Evolutionary conservation across 1,140 invertebrate species (phyloP).

Genomic region (Drosophila quadrilineata): DNA sequence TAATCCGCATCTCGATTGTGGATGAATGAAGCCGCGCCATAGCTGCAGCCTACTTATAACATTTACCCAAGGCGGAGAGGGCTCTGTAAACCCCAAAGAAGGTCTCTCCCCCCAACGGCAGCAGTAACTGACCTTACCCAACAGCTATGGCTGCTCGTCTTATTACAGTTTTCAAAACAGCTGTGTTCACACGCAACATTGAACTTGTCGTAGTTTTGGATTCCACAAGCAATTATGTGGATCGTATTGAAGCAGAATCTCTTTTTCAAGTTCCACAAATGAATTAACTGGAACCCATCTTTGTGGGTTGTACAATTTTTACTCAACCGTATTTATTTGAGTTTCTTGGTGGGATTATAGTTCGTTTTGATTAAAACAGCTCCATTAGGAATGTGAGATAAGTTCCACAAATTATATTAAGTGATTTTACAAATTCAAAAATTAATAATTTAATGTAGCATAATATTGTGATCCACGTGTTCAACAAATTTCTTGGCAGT

Average conservation of each 20-base stretch:
- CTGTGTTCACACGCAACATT: slow-evolving; percentile 63
- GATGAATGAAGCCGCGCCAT: background rate
- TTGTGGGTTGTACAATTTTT: too few relatives aligned
- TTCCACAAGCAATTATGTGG: slow-evolving; percentile 8
- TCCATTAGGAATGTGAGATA: too few relatives aligned
- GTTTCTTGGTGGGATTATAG: too few relatives aligned
- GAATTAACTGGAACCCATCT: too few relatives aligned
- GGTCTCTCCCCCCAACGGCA: background rate
- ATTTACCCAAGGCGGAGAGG: background rate
- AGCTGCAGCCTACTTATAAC: slow-evolving; percentile 47
- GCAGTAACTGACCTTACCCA: slow-evolving; percentile 59
- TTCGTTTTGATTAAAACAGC: too few relatives aligned
- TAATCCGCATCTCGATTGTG: slow-evolving; percentile 30
- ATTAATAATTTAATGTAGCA: too few relatives aligned
- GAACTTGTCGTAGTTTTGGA: slow-evolving; percentile 44
- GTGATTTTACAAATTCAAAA: too few relatives aligned
- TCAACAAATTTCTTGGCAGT: slow-evolving; percentile 30
- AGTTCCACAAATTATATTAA: background rate
- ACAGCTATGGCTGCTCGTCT: background rate
- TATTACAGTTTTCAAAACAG: slow-evolving; percentile 44
- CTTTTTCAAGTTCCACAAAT: background rate
- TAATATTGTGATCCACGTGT: too few relatives aligned
- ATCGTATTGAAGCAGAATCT: background rate
- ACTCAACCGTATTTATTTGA: too few relatives aligned
- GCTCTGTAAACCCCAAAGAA: background rate